Evolutionary conservation across 2,888 invertebrate species (phyloP), one percentile per base, ranked within the genome.

Genomic region (Panopea generosa): DNA sequence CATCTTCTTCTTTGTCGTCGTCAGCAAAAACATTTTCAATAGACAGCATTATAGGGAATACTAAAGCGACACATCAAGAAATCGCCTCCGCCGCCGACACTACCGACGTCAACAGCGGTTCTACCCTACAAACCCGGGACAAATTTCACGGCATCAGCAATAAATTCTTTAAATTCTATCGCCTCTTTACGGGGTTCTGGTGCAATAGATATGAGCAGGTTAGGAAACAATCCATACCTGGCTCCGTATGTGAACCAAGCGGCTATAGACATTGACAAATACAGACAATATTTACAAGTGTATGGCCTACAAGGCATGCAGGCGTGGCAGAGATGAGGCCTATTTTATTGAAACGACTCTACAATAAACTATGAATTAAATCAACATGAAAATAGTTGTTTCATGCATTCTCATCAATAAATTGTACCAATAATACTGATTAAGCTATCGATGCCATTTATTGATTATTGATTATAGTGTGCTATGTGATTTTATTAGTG

Each of bases 31-130:
- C 71, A 71, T 94, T 94, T 89, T 94, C 94, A 84, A 94, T 94
- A 89, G 94, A 94, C 87, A 94, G 94, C 26, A 92, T 94, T 20
- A 94, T 94, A 80, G 94, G 94, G 77, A 88, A 82, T 56, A 82
- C n/a, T n/a, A 81, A 45, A 76, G 50, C 67, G 83, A 73, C 22
- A 84, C 29, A 62, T 55, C 78, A 9, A 78, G 52, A 83, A 86
- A 68, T 74, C 78, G 18, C 70, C 79, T 62, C 66, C 78, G n/a
- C 52, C 65, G 24, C 43, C 77, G 22, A 66, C 82, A n/a, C 55
- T 20, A 45, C 45, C 45, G 45, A 20, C 82, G 18, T 47, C 83
- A 16, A 52, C 83, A 7, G 67, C 76, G 16, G 20, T 73, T 16
- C 24, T 66, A 11, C 69, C 68, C 18, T 79, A 62, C 52, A 70